Evolutionary conservation across 2,797 vertebrate genomes (phyloP).

Genomic region (Parambassis ranga): DNA sequence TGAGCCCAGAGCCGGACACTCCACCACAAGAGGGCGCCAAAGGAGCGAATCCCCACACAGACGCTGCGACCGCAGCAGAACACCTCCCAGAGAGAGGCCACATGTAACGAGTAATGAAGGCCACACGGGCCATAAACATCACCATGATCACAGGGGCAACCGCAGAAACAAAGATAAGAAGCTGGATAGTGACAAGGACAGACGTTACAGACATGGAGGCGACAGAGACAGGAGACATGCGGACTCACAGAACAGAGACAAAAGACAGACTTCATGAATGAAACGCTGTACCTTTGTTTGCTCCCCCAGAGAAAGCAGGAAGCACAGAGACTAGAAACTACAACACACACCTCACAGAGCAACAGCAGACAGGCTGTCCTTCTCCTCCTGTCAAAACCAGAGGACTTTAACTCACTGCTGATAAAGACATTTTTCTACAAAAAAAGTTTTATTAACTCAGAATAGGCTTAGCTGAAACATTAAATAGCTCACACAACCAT

Average conservation of each 20-base stretch:
- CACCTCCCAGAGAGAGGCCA: conserved; percentile 55
- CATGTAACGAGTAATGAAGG: conserved; percentile 18
- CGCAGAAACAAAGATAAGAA: conserved; percentile 41
- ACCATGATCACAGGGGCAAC: conserved; percentile 36
- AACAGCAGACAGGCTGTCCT: neutral
- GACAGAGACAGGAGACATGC: conserved; percentile 32
- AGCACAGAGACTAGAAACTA: conserved; percentile 12
- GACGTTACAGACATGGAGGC: conserved; percentile 41
- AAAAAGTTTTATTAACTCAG: neutral
- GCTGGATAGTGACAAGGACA: conserved; percentile 51
- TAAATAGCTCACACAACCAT: neutral
- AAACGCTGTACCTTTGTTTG: conserved; percentile 12
- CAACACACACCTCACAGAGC: conserved; percentile 1
- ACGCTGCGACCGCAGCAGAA: conserved; percentile 54
- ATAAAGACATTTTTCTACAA: too few relatives aligned
- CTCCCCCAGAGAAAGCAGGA: conserved; percentile 4
- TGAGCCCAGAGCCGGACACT: conserved; percentile 11
- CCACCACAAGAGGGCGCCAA: conserved; percentile 34
- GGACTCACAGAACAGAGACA: conserved; percentile 42
- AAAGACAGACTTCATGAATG: conserved; percentile 27
- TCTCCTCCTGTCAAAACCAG: neutral
- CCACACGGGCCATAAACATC: conserved; percentile 39
- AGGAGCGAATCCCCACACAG: conserved; percentile 47
- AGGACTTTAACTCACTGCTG: neutral
- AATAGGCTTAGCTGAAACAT: neutral